A percentile compares a stretch with the other conserved stretches of the same genome.
phyloP scores from a whole-genome alignment of 2,113 vertebrate species.

The Paramormyrops kingsleyae region DNA sequence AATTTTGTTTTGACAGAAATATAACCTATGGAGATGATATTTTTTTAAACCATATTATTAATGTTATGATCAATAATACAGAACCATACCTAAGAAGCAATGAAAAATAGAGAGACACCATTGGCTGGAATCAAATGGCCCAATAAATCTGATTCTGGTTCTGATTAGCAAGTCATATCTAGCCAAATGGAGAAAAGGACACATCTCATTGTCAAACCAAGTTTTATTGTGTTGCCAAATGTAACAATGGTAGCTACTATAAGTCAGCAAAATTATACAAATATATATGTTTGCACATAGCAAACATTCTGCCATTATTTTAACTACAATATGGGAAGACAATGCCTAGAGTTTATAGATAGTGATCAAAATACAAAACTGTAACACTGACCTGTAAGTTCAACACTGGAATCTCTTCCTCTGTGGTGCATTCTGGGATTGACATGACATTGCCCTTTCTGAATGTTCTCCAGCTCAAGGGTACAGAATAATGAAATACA shows the following conservation, averaged over 20 bases:
- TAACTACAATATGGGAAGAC: not conserved
- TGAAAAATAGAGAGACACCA: not conserved
- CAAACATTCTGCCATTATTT: not conserved
- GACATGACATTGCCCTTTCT: not conserved
- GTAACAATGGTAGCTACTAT: not conserved
- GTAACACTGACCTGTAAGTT: not conserved
- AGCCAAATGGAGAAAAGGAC: not conserved
- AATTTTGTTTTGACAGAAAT: too few species aligned
- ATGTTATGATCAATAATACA: too few species aligned
- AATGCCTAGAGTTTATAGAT: not conserved
- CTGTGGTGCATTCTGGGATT: not conserved
- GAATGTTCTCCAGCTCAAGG: slow-evolving; percentile 2
- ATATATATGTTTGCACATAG: not conserved
- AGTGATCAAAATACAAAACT: not conserved
- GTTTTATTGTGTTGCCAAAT: not conserved
- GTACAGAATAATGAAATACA: not conserved
- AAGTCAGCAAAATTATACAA: not conserved
- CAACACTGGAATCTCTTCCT: not conserved
- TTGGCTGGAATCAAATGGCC: not conserved
- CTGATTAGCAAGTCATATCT: not conserved
- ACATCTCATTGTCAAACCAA: not conserved
- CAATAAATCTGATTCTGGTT: not conserved
- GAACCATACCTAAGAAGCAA: too few species aligned
- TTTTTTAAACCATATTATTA: too few species aligned
- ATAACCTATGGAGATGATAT: too few species aligned